Evolutionary conservation across 1,140 invertebrate species (phyloP), one percentile per base, ranked within the genome.

Genomic region (Acarapis woodi): DNA sequence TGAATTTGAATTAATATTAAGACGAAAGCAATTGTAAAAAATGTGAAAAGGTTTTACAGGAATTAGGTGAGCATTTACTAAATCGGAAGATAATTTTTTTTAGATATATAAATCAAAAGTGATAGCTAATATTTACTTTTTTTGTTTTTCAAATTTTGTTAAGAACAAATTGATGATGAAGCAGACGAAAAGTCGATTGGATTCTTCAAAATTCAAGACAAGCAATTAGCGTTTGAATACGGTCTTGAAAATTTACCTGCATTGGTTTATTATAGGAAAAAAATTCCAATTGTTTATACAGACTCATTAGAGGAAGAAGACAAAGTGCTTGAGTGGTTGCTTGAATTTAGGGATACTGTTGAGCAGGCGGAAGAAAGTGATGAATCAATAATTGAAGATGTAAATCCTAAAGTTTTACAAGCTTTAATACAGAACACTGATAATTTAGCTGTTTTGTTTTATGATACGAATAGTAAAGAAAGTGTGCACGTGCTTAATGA

Each of bases 161-260:
- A n/a, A n/a, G 82, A 88, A 56, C 85, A 87, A 57, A 85, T 87
- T 49, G 79, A 85, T 51, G 79, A 85, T 51, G 80, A 87, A 56
- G 80, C 80, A n/a, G 80, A 85, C 58, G 76, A 85, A 52, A 62
- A 87, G 40, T 78, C 76, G 32, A 85, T 87, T 51, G 79, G 77
- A 42, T 87, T 87, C 53, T 80, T 87, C 18, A 87, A 87, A 57
- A 85, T 87, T 49, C 71, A 79, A 44, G 82, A 88, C 53, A 74
- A 83, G 57, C 66, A 68, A 49, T 60, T 88, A 40, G 76, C 79
- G 38, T 75, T 83, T 52, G 79, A 87, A 55, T 87, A 87, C 60
- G 49, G 77, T 60, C 62, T 87, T 49, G 76, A 75, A 48, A 62
- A 68, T 35, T 60, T 88, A 46, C 82, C 82, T 46, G 71, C 70